Conservation (phyloP, 2,888 invertebrate species). For the Nasonia oneida region DNA sequence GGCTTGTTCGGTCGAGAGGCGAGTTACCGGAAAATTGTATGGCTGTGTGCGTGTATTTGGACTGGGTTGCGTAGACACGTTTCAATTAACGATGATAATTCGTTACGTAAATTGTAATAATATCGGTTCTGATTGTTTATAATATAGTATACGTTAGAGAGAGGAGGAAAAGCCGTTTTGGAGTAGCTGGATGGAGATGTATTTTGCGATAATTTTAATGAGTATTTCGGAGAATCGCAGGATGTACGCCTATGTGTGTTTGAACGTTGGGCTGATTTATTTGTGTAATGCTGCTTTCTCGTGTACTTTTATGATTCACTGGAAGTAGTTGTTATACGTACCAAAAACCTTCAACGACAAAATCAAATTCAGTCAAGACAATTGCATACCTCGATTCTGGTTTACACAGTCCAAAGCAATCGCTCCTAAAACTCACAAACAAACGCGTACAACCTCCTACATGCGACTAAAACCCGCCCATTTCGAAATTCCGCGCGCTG, state of each 20-base stretch:
- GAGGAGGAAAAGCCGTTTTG: not conserved
- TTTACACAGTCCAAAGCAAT: not conserved
- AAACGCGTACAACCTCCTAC: not conserved
- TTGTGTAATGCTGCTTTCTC: not conserved
- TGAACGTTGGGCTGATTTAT: not conserved
- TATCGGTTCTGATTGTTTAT: constrained; percentile 1
- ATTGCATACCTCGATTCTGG: too few relatives aligned
- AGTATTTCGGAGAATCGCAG: constrained; percentile 18
- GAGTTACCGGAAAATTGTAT: not conserved
- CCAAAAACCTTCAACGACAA: too few relatives aligned
- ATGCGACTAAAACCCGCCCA: not conserved
- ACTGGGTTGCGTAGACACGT: not conserved
- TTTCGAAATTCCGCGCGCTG: not conserved
- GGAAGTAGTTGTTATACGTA: too few relatives aligned
- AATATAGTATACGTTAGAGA: not conserved
- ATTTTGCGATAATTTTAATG: constrained; percentile 11
- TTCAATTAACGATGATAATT: constrained; percentile 19
- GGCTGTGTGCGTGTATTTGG: not conserved
- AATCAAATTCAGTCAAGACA: not conserved
- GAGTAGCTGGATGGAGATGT: not conserved
- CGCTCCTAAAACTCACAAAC: not conserved
- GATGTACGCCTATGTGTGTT: not conserved
- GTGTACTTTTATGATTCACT: not conserved
- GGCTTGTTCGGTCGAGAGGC: not conserved
- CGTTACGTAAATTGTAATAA: not conserved